These are phyloP conservation scores for Lepidostoma basale DNA, from an alignment of 1,140 invertebrate genomes.

Conservation along the genomic window DNA sequence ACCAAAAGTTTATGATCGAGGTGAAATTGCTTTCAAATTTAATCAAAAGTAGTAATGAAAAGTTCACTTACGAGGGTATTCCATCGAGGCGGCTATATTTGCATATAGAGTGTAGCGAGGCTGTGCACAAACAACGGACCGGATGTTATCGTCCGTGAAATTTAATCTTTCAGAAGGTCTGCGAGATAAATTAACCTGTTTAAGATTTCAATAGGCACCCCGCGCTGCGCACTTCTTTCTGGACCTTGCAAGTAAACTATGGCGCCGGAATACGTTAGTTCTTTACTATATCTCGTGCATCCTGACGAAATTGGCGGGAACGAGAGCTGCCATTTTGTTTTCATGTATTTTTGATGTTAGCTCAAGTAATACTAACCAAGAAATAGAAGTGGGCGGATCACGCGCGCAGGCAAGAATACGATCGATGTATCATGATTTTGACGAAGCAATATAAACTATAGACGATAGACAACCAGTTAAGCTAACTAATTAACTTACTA, in stretches of 20 bases:
- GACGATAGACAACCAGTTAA: too few species aligned
- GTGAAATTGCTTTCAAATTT: too few species aligned
- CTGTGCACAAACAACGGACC: slow-evolving; percentile 13
- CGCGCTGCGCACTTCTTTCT: background rate
- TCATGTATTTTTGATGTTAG: background rate
- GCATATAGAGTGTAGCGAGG: slow-evolving; percentile 28
- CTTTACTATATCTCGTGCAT: background rate
- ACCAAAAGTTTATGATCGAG: too few species aligned
- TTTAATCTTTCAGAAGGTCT: slow-evolving; percentile 17
- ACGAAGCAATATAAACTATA: too few species aligned
- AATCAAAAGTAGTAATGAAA: too few species aligned
- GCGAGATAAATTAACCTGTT: slow-evolving; percentile 6
- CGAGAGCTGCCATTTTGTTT: background rate
- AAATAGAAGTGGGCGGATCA: too few species aligned
- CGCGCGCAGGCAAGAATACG: too few species aligned
- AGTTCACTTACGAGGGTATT: background rate
- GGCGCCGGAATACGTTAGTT: background rate
- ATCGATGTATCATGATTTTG: too few species aligned
- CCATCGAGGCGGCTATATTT: slow-evolving; percentile 2
- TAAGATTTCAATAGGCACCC: slow-evolving; percentile 8
- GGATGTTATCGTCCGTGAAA: slow-evolving; percentile 28
- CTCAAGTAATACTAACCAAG: too few species aligned
- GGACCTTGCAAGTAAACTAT: background rate
- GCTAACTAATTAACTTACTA: too few species aligned
- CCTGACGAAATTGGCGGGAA: background rate